Percentiles rank a stretch among this genome's conserved stretches.
Conservation (phyloP, 2,888 invertebrate species). For the Agrochola circellaris region DNA sequence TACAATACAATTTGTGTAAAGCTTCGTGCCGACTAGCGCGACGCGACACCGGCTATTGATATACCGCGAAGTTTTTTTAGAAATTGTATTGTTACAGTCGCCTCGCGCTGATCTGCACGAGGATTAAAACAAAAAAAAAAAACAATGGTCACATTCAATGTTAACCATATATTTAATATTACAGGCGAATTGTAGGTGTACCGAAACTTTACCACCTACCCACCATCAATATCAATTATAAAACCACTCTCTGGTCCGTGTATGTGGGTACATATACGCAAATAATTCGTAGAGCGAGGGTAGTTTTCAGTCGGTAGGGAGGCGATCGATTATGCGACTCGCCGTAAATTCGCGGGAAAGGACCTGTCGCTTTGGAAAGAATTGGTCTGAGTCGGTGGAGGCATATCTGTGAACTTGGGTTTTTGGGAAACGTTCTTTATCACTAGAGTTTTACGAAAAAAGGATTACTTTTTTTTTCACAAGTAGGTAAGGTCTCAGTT, state of each 20-base stretch:
- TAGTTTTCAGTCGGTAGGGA: conserved; percentile 44
- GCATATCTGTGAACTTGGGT: not conserved
- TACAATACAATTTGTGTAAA: not conserved
- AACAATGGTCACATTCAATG: not conserved
- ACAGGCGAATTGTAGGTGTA: not conserved
- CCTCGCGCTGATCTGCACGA: no score
- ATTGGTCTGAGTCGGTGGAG: conserved; percentile 9
- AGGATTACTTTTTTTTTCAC: not conserved
- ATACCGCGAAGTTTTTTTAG: no score
- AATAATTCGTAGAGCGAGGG: conserved; percentile 44
- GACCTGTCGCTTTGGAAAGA: conserved; percentile 7
- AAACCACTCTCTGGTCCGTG: conserved; percentile 45
- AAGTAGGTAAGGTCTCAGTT: not conserved
- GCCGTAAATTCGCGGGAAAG: conserved; percentile 48
- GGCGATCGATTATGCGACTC: conserved; percentile 56
- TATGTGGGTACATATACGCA: conserved; percentile 35
- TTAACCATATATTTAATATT: conserved; percentile 1
- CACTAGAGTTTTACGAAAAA: not conserved
- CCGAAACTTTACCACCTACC: conserved; percentile 7
- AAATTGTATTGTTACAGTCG: no score
- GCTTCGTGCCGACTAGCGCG: no score
- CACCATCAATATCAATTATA: conserved; percentile 52
- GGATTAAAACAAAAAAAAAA: no score
- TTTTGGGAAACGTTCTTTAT: not conserved
- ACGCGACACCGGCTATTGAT: no score